Percentiles rank a stretch among this genome's conserved stretches.
Conservation (phyloP, 2,888 invertebrate genomes). For the Drosophila mulleri region DNA sequence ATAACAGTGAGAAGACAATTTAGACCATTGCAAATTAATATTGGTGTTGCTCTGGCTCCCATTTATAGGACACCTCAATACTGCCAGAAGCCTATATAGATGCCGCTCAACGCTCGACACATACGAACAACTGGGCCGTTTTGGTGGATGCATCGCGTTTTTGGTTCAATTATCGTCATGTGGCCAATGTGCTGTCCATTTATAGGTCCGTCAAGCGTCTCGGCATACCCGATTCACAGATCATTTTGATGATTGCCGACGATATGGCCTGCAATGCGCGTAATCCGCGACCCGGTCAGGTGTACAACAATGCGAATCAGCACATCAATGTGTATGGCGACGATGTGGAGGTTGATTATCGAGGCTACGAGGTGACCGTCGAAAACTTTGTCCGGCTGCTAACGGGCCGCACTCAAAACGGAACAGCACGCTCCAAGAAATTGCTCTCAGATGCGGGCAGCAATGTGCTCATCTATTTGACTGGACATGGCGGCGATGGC, state of each 20-base stretch:
- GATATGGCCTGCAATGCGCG: slow-evolving; percentile 99
- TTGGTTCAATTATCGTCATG: slow-evolving; percentile 99
- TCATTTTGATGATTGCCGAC: slow-evolving; percentile 99
- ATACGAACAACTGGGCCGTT: slow-evolving; percentile 99
- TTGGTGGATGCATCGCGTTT: slow-evolving; percentile 99
- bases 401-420: slow-evolving; percentile 96
- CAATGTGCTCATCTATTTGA: slow-evolving; percentile 98
- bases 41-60: neutral
- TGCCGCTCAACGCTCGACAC: slow-evolving; percentile 85
- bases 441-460: slow-evolving; percentile 98
- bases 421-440: slow-evolving; percentile 97
- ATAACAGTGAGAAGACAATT: neutral
- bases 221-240: slow-evolving; percentile 99
- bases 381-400: slow-evolving; percentile 98
- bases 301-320: slow-evolving; percentile 99
- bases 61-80: slow-evolving; percentile 43
- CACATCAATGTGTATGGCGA: slow-evolving; percentile 99
- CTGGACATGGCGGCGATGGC: slow-evolving; percentile 99
- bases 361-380: slow-evolving; percentile 98
- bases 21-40: neutral
- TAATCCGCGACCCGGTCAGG: slow-evolving; percentile 98
- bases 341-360: slow-evolving; percentile 99
- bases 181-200: slow-evolving; percentile 98
- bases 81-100: slow-evolving; percentile 82
- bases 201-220: slow-evolving; percentile 98